A percentile compares a stretch with the other conserved stretches of the same genome.
phyloP scores from a whole-genome alignment of 2,113 vertebrate genomes.

The Zosterops hypoxanthus region DNA sequence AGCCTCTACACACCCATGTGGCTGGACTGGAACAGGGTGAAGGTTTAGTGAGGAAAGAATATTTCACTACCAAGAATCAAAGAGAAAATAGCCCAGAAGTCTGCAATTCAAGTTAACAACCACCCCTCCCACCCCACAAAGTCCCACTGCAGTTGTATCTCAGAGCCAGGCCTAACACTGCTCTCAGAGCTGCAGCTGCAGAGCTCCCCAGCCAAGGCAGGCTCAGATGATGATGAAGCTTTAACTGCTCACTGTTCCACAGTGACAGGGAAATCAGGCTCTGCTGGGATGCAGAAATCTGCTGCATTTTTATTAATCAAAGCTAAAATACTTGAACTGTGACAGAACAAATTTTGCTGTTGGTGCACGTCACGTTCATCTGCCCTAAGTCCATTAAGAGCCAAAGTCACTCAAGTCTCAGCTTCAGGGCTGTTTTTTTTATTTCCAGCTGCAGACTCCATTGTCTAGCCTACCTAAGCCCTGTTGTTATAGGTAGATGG shows the following conservation, averaged over 20 bases:
- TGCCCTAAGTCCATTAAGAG: neutral
- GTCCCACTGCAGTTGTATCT: neutral
- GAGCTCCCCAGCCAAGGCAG: neutral
- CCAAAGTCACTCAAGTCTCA: neutral
- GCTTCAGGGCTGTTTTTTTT: neutral
- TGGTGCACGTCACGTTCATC: neutral
- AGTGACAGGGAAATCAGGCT: neutral
- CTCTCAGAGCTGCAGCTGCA: slow-evolving; percentile 47
- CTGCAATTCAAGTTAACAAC: neutral
- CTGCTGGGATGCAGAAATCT: neutral
- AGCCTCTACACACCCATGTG: neutral
- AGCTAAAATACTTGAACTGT: neutral
- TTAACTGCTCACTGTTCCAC: neutral
- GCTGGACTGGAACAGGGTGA: neutral
- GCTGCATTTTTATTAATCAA: neutral
- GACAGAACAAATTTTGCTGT: neutral
- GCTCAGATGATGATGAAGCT: neutral
- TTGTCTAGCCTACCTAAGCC: neutral
- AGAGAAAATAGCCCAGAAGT: neutral
- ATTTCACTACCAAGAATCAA: neutral
- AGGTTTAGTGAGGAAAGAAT: neutral
- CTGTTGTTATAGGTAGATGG: neutral
- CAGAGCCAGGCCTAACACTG: neutral
- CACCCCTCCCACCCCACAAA: neutral
- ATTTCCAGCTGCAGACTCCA: neutral